Conservation (phyloP, 2,797 vertebrate species). For the Enteromius paludinosus region DNA sequence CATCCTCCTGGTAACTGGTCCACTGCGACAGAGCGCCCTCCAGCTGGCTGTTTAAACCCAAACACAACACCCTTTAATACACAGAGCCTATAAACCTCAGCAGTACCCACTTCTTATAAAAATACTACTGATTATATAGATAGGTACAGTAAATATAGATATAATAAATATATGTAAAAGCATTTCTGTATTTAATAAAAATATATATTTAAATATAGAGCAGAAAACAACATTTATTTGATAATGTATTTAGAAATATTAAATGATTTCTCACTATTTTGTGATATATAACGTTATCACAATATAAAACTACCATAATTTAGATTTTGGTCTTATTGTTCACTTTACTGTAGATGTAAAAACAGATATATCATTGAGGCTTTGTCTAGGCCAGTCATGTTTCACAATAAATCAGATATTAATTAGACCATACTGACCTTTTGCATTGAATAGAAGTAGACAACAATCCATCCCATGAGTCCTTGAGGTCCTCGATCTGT, state of each 20-base stretch:
- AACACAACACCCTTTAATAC: not conserved
- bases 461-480: conserved; percentile 89
- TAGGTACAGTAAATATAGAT: too few species aligned
- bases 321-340: not conserved
- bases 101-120: not conserved
- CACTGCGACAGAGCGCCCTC: conserved; percentile 95
- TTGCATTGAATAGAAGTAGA: conserved; percentile 94
- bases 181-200: too few species aligned
- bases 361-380: not conserved
- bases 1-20: conserved; percentile 97
- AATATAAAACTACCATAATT: not conserved
- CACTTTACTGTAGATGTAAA: not conserved
- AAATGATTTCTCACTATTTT: too few species aligned
- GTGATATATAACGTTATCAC: too few species aligned
- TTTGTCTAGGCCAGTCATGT: not conserved
- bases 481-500: conserved; percentile 90
- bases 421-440: conserved; percentile 78
- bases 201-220: not conserved
- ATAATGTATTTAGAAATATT: too few species aligned
- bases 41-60: conserved; percentile 82
- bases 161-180: too few species aligned
- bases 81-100: not conserved
- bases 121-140: too few species aligned
- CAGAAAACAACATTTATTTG: not conserved
- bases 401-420: not conserved